phyloP scores from a whole-genome alignment of 2,888 invertebrate genomes.

The Ennomos erosarius region DNA sequence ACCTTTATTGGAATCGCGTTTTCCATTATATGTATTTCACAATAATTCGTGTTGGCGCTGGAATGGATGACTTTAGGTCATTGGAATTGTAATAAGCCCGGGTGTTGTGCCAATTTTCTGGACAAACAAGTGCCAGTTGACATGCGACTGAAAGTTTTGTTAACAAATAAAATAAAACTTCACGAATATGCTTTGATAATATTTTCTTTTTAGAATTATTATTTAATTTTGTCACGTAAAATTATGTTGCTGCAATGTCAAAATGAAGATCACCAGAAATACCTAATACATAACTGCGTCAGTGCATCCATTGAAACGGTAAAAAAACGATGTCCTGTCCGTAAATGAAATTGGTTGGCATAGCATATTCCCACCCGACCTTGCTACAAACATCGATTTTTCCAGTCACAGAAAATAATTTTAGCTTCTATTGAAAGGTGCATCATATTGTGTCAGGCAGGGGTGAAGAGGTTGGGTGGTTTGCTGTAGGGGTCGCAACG shows the following conservation, averaged over 20 bases:
- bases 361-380: no score
- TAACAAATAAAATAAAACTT: background rate
- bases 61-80: constrained; percentile 3
- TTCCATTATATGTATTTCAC: background rate
- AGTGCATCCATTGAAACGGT: no score
- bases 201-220: background rate
- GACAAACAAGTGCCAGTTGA: constrained; percentile 2
- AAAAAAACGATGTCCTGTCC: no score
- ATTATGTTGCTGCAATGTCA: background rate
- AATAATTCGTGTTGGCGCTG: background rate
- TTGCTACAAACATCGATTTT: background rate
- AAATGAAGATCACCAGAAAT: constrained; percentile 1
- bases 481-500: constrained; percentile 24
- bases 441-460: constrained; percentile 8
- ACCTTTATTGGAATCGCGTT: background rate
- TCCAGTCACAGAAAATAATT: constrained; percentile 4
- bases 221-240: background rate
- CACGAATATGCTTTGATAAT: background rate
- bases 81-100: constrained; percentile 10
- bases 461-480: constrained; percentile 10
- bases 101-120: constrained; percentile 15
- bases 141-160: background rate
- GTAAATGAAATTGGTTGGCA: no score
- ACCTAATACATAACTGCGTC: no score
- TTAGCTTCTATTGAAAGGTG: constrained; percentile 20